Conservation (phyloP, 2,888 invertebrate genomes). For the Gastracanthus pulcherrimus region DNA sequence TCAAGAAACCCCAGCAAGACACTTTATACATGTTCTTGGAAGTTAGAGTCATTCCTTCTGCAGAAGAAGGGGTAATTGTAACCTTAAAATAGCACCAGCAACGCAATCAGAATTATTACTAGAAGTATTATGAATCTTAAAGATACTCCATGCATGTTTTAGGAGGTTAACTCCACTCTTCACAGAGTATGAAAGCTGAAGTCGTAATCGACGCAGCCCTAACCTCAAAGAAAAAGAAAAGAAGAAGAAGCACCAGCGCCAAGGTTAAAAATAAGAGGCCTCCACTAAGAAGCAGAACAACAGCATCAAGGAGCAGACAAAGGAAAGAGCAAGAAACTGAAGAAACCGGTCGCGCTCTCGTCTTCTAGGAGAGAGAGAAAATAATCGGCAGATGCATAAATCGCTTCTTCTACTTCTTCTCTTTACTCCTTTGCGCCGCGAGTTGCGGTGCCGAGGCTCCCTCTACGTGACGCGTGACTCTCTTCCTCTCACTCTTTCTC, state of each 20-base stretch:
- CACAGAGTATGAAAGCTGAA: no score
- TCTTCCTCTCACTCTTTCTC: no score
- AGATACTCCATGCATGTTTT: no score
- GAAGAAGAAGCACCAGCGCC: not conserved
- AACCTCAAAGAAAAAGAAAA: not conserved
- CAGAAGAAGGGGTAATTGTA: no score
- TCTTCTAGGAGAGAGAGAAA: conserved; percentile 34
- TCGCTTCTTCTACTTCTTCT: not conserved
- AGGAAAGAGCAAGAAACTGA: not conserved
- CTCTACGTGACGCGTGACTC: conserved; percentile 22
- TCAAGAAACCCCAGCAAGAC: no score
- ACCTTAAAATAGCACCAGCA: no score
- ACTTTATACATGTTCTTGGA: no score
- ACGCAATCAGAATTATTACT: no score
- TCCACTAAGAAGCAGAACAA: not conserved
- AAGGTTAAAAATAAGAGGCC: conserved; percentile 3
- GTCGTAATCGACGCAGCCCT: no score
- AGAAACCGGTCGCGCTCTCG: conserved; percentile 4
- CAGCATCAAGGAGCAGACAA: not conserved
- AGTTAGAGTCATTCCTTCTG: no score
- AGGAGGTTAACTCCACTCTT: no score
- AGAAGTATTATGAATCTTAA: no score
- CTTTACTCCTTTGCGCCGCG: not conserved
- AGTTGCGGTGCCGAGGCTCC: not conserved
- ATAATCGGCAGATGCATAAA: conserved; percentile 47